Evolutionary conservation across 2,797 vertebrate genomes (phyloP), one percentile per base, ranked within the genome.

Genomic region (Champsocephalus esox): DNA sequence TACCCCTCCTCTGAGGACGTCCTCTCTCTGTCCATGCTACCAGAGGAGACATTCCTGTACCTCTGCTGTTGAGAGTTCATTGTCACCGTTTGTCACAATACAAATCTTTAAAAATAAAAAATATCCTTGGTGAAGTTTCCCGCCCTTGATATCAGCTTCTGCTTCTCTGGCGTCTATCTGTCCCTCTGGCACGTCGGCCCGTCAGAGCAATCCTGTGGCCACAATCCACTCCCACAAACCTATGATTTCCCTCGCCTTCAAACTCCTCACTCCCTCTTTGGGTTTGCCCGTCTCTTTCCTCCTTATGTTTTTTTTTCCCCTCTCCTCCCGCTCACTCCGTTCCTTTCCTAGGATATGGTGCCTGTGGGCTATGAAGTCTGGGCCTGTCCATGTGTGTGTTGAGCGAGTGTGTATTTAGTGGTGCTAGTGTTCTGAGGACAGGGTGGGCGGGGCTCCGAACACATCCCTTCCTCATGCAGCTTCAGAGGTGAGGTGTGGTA

Each of bases 11-110:
- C 95, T 46, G 95, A 95, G 68, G 91, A 80, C 51, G 83, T 10
- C 77, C 95, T 92, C 12, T 94, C 91, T 78, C 92, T 94, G 77
- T 90, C 92, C 68, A 65, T 3, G 77, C 90, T 88, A 80, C 92
- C 94, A 58, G 82, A 69, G 58, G 95, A 95, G 64, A 86, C 78
- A 83, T 95, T 95, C 89, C 93, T 94, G 85, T 88, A 90, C 77
- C 67, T 94, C 87, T 93, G 87, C 61, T 89, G 85, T 45, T 79
- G 83, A 80, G 88, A 86, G 79, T 73, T 91, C 94, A 95, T 96
- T 34, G 62, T 91, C 64, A 60, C 74, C 0, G 62, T 44, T 66
- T 73, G 57, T 71, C 70, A 38, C 12, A 82, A 79, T 52, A 82
- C 66, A 75, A 86, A 54, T 84, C 81, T 73, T 9, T 78, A 69